Evolutionary conservation across 2,113 vertebrate genomes (phyloP), one percentile per base, ranked within the genome.

Genomic region (Riparia riparia): DNA sequence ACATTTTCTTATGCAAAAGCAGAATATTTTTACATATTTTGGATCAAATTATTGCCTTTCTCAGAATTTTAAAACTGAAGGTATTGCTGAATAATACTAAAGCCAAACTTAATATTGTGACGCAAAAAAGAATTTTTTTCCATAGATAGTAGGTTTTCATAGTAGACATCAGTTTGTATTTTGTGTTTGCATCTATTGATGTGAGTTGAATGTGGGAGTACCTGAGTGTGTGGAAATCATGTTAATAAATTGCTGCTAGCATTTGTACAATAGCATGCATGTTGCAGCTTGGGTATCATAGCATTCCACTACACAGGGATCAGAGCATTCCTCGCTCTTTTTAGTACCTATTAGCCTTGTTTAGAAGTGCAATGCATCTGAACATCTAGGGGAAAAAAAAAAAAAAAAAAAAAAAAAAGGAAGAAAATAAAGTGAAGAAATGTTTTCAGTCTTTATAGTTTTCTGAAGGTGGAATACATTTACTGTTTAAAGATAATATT

Each of bases 251-350:
- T 44, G 18, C 65, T 82, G 13, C 37, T 34, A 60, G 63, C 28
- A 42, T 79, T 85, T 95, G 20, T 87, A 79, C 45, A 37, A 45
- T 49, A 82, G 26, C 25, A 42, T 54, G 39, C 70, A 54, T 82
- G 84, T 85, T 82, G 21, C 42, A 88, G 66, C 92, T 87, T 90
- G 94, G 93, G 88, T 91, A 91, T 95, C 65, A 26, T 28, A 58
- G 34, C 89, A 91, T 96, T 91, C 87, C 63, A 50, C 70, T 76
- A 32, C 45, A 39, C 32, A 57, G 3, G 2, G 31, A 82, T 95
- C 74, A 88, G 82, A 90, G 60, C 45, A 80, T 93, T 94, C 66
- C 65, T 91, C 34, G 15, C 8, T 76, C 34, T 93, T 96, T 91
- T 82, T 16, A 58, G 50, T 82, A 69, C n/a, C 18, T 65, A 19